phyloP scores from a whole-genome alignment of 2,113 vertebrate genomes.

The Oxyruncus cristatus region DNA sequence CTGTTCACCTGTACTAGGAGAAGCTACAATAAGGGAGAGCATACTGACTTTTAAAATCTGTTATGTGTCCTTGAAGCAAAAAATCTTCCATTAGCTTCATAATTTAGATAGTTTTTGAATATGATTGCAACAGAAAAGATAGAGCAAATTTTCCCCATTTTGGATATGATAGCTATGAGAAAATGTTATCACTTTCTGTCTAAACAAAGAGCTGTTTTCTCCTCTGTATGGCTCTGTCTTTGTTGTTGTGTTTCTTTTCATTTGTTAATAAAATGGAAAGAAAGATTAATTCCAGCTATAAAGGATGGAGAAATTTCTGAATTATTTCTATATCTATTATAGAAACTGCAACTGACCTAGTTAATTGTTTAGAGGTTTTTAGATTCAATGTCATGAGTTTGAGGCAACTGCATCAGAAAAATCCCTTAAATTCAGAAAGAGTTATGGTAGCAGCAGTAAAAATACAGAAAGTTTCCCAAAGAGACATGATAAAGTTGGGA shows the following conservation, averaged over 20 bases:
- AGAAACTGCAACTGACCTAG: neutral
- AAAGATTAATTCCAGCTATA: neutral
- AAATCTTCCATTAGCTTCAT: neutral
- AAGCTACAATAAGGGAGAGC: neutral
- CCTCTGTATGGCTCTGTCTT: neutral
- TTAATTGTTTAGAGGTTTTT: neutral
- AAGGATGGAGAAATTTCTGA: neutral
- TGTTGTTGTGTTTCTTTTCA: neutral
- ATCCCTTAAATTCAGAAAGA: neutral
- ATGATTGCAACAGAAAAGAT: neutral
- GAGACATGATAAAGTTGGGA: neutral
- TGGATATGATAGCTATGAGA: neutral
- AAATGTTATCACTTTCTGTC: neutral
- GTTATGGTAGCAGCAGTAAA: neutral
- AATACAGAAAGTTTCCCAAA: neutral
- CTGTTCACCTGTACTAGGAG: neutral
- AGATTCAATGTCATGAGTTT: neutral
- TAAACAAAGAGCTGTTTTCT: neutral
- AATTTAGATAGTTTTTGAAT: slow-evolving; percentile 27
- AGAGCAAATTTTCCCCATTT: neutral
- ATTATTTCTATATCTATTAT: neutral
- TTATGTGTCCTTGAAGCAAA: neutral
- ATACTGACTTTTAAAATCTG: neutral
- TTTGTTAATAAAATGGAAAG: neutral
- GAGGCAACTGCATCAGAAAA: neutral